A percentile compares a stretch with the other conserved stretches of the same genome.
phyloP scores from a whole-genome alignment of 2,113 vertebrate species.

The human region DNA sequence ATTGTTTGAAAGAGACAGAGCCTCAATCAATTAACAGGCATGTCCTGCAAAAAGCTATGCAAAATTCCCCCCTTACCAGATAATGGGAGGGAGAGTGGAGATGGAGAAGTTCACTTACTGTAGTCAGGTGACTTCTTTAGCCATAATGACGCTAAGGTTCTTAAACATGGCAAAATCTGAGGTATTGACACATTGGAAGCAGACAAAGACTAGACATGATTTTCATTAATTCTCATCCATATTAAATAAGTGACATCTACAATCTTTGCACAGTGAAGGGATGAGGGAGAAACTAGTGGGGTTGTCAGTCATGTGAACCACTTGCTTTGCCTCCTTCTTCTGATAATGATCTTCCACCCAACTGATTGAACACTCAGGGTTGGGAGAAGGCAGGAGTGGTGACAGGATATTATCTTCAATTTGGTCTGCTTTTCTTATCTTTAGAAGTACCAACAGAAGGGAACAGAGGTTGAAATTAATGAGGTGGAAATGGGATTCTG shows the following conservation, averaged over 20 bases:
- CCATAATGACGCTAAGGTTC: not conserved
- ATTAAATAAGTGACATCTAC: not conserved
- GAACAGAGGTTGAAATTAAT: conserved; percentile 42
- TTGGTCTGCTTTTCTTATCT: not conserved
- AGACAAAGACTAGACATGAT: not conserved
- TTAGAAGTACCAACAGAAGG: not conserved
- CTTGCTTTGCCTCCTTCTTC: not conserved
- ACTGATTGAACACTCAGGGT: not conserved
- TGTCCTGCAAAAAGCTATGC: not conserved
- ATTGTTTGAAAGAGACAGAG: not conserved
- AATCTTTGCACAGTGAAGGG: not conserved
- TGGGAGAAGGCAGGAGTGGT: not conserved
- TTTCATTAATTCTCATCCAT: not conserved
- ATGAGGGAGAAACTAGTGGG: too few relatives aligned
- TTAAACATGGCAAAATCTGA: not conserved
- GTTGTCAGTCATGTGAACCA: not conserved
- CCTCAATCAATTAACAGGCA: not conserved
- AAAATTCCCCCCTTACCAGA: not conserved
- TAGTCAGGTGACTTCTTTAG: not conserved
- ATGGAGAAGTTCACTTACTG: not conserved
- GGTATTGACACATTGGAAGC: not conserved
- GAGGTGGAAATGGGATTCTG: conserved; percentile 38
- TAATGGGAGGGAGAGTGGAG: not conserved
- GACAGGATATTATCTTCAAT: conserved; percentile 44
- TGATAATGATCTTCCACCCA: not conserved